phyloP scores from a whole-genome alignment of 2,888 invertebrate genomes.

The Hydrotaea cyrtoneurina region DNA sequence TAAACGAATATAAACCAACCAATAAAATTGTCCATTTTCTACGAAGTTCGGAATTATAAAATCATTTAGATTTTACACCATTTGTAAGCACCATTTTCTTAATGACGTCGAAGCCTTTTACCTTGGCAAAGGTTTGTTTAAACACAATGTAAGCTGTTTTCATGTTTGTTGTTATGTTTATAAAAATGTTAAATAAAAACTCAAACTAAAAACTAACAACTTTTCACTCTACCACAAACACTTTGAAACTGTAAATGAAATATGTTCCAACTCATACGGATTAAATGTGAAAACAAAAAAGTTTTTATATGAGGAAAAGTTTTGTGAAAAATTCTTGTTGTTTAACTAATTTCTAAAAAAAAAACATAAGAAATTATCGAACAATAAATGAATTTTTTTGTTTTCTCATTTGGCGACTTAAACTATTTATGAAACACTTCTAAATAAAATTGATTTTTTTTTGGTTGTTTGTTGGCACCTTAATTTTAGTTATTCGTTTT shows the following conservation, averaged over 20 bases:
- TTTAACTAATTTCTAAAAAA: conserved; percentile 21
- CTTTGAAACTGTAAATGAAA: conserved; percentile 45
- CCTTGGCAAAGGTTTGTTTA: not conserved
- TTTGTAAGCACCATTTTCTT: conserved; percentile 2
- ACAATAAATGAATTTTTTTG: not conserved
- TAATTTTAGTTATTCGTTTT: conserved; percentile 35
- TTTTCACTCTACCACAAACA: conserved; percentile 10
- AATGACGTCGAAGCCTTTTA: not conserved
- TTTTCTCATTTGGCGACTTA: conserved; percentile 25
- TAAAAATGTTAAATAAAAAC: not conserved
- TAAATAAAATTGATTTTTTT: conserved; percentile 1
- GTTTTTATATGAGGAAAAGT: not conserved
- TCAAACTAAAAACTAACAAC: not conserved
- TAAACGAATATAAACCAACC: not conserved
- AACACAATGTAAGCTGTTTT: too few relatives aligned
- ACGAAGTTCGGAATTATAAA: not conserved
- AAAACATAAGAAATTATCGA: conserved; percentile 18
- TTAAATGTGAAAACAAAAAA: conserved; percentile 2
- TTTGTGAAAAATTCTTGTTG: conserved; percentile 22
- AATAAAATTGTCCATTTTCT: conserved; percentile 6
- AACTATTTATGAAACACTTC: conserved; percentile 51
- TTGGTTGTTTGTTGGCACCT: conserved; percentile 41
- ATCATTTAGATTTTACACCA: not conserved
- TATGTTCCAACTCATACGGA: conserved; percentile 13
- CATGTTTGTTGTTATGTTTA: not conserved